Evolutionary conservation across 2,797 vertebrate genomes (phyloP), one percentile per base, ranked within the genome.

Genomic region (Nyctalus aviator): DNA sequence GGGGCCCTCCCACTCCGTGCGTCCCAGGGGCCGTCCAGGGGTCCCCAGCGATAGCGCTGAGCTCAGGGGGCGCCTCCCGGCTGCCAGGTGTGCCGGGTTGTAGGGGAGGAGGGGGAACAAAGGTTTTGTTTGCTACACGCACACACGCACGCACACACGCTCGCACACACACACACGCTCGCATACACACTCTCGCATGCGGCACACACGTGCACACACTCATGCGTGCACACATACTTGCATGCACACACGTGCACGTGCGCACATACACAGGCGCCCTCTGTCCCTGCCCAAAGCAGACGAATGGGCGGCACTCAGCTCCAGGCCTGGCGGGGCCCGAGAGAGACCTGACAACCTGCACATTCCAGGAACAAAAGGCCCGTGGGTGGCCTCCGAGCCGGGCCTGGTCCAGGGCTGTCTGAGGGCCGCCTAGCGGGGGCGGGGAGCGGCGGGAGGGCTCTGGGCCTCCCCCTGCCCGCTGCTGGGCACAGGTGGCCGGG

Each of bases 401-500:
- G 95, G 93, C 97, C 91, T 96, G 14, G 6, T 62, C 77, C 95
- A 55, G 94, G 96, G 95, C 96, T 96, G 96, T 97, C 94, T 94
- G 97, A 96, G 97, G 97, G 97, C 98, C 88, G 84, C 75, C 21
- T 17, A 37, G 32, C 57, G 46, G 53, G 20, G 18, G 50, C 0
- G 84, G 90, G 96, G 96, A 96, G 96, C 82, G 81, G 94, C 27
- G 64, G 68, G 79, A 32, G 13, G 8, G 25, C 94, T 96, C 87
- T 35, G 27, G 57, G 57, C 32, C 66, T 35, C 41, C 81, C 94
- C 84, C 85, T 89, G 97, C 97, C 96, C 94, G 93, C 95, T 96
- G 96, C 96, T 79, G 37, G 95, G 97, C 97, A 98, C 96, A 97
- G 97, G 95, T 96, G 94, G 95, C 97, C 59, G 91, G 91, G 97